These are phyloP conservation scores for Drosophila setifemur DNA, from an alignment of 1,140 invertebrate genomes.

Conservation along the genomic window DNA sequence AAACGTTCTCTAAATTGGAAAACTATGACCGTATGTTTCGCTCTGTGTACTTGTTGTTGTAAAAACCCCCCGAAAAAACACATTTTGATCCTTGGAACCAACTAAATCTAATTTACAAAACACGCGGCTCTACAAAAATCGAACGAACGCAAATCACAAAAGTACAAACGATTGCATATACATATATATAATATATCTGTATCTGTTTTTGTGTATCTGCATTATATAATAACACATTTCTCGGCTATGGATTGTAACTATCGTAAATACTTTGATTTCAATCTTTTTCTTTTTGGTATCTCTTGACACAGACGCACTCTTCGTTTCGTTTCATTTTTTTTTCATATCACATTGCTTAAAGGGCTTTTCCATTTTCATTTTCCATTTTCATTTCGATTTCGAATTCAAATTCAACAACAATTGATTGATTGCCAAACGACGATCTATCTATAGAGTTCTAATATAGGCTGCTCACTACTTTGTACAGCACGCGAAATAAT, in stretches of 20 bases:
- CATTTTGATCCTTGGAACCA: constrained; percentile 37
- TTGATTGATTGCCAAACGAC: constrained; percentile 57
- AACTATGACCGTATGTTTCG: background rate
- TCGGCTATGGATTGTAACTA: constrained; percentile 14
- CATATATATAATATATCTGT: background rate
- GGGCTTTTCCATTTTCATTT: background rate
- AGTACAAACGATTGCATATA: constrained; percentile 24
- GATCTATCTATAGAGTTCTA: constrained; percentile 42
- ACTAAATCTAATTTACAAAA: constrained; percentile 42
- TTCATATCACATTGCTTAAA: constrained; percentile 65
- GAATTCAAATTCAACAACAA: constrained; percentile 46
- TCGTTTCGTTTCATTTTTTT: constrained; percentile 12
- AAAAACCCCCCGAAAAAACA: background rate
- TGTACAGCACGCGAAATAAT: constrained; percentile 28
- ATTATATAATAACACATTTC: constrained; percentile 17
- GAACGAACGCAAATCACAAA: constrained; percentile 37
- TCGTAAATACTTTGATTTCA: constrained; percentile 47
- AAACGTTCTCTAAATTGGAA: constrained; percentile 34
- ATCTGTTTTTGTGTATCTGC: background rate
- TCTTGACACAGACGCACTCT: no score
- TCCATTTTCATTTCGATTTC: background rate
- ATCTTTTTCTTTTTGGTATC: background rate
- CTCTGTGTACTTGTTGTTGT: background rate
- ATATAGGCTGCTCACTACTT: constrained; percentile 3
- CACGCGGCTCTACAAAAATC: constrained; percentile 32